Base-by-base conservation (phyloP, 2,888 invertebrate species). In the Crematogaster levior region DNA sequence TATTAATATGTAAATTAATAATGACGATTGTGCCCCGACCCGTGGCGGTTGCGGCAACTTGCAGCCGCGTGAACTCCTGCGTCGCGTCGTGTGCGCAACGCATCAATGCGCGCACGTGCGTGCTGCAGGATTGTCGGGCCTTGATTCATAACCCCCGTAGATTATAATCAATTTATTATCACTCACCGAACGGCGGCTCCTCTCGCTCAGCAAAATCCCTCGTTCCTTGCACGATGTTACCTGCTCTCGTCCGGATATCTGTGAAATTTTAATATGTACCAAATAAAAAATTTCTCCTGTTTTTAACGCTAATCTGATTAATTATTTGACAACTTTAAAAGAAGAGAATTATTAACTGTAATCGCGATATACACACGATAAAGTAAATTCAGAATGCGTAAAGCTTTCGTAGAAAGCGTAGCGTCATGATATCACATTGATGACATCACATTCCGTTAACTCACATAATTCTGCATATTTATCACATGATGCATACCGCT, bases 1-100 rank as follows among this genome's bases (percentile, higher is more conserved):
- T 81, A 84, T 89, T 87, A 85, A 85, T 81, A 87, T 87, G 85
- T 80, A 1, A n/a, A 89, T 86, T 89, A 87, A 86, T 60, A 34
- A 72, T 58, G 77, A 84, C 61, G 81, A 86, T 84, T 68, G 79
- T 24, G 79, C 63, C 58, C 63, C 73, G 46, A 43, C 9, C 24
- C 65, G 58, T 51, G 58, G 48, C 27, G 51, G 37, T 81, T 83
- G 72, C 82, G 21, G 81, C 83, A 82, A 88, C 37, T 46, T 56
- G 51, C 70, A 24, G 21, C 61, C 75, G 84, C 51, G 34, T 43
- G 46, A 60, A 43, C 58, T 74, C 73, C 15, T 24, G 43, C 75
- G 56, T 81, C 79, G 40, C 40, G 27, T 27, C 9, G 21, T 5
- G 18, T 2, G 30, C 43, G 56, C 46, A 60, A 73, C 30, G 51